These are phyloP conservation scores for Alviniconcha strummeri DNA, from an alignment of 2,888 invertebrate genomes.

Conservation along the genomic window DNA sequence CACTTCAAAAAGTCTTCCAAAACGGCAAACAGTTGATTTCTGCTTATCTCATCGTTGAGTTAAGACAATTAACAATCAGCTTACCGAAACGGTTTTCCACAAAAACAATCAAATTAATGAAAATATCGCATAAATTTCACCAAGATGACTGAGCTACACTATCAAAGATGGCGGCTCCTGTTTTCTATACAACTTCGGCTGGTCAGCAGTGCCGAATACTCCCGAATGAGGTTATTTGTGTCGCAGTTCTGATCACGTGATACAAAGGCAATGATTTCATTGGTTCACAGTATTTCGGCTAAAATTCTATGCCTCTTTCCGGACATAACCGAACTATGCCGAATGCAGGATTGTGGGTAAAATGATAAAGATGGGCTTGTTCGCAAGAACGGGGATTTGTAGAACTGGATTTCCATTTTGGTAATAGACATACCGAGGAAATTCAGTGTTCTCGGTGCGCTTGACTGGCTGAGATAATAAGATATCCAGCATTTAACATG, in stretches of 20 bases:
- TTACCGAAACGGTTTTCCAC: conserved; percentile 40
- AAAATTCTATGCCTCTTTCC: not conserved
- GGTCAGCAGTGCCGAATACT: conserved; percentile 83
- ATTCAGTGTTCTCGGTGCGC: too few species aligned
- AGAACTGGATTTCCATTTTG: conserved; percentile 7
- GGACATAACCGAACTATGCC: conserved; percentile 34
- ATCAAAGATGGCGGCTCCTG: conserved; percentile 96
- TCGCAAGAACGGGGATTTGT: conserved; percentile 31
- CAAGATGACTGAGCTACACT: conserved; percentile 57
- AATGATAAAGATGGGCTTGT: conserved; percentile 41
- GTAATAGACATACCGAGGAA: not conserved
- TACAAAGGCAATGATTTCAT: conserved; percentile 37
- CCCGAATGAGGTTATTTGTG: conserved; percentile 63
- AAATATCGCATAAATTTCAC: conserved; percentile 39
- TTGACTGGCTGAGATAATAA: too few species aligned
- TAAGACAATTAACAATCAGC: conserved; percentile 36
- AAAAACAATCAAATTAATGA: conserved; percentile 36
- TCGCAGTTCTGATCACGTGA: conserved; percentile 59
- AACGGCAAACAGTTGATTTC: conserved; percentile 21
- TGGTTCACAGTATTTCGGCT: conserved; percentile 44
- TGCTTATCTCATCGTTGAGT: conserved; percentile 27
- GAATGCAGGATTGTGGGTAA: conserved; percentile 46
- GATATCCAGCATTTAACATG: too few species aligned
- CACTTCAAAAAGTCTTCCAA: conserved; percentile 33
- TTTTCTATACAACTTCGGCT: conserved; percentile 93